Evolutionary conservation across 2,797 vertebrate genomes (phyloP), one percentile per base, ranked within the genome.

Genomic region (Helarctos malayanus): DNA sequence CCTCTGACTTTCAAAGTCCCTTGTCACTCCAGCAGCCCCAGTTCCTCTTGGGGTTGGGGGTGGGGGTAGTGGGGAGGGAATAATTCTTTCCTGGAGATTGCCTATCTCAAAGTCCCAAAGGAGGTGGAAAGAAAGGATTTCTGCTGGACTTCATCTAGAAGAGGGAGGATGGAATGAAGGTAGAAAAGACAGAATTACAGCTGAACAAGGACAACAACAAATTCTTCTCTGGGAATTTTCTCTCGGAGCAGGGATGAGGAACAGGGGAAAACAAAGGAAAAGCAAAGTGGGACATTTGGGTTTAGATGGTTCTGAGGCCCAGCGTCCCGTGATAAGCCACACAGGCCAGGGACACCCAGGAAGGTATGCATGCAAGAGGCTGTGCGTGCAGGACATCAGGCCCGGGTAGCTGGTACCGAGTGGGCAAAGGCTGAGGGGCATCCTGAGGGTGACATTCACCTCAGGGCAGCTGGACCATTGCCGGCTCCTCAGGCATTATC

Each of bases 401-500:
- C 69, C 93, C 71, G 19, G 63, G 89, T 35, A 56, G 68, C 89
- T 96, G 80, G 69, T 84, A 79, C 59, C 9, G 12, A 95, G 81
- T 85, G 92, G 95, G 90, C 95, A 94, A 92, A 61, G 35, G 56
- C 86, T 56, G 89, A 82, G 89, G 91, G 89, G 80, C 71, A 82
- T 82, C 71, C 52, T 80, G 49, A 14, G 59, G 91, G 84, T 83
- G 87, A 68, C 25, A 38, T 82, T 91, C 49, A 69, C 56, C 89
- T 85, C 68, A 61, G 88, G 85, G 52, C 68, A 94, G 69, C 81
- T 79, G 68, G 79, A 92, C 76, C 68, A 82, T 29, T 93, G 78
- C 89, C 47, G 92, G 96, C 92, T 92, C 94, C 96, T 76, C 96
- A 84, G 73, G 45, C 81, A 25, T 97, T 97, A 97, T 98, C 98